Conservation (phyloP, 2,113 vertebrate genomes). For the Condylura cristata region DNA sequence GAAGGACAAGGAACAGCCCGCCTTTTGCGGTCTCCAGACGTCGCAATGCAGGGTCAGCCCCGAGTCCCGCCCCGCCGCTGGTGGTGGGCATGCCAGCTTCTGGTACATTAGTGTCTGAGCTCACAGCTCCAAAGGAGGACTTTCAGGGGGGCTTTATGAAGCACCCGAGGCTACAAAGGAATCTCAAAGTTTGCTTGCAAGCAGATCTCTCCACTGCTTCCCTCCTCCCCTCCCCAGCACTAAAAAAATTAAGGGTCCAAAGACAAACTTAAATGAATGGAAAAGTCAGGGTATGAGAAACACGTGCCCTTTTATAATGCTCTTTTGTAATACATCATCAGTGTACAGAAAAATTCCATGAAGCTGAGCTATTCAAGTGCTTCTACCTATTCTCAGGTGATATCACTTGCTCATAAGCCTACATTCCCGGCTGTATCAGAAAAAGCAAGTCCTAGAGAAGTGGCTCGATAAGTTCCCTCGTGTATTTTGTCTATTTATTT, state of each 20-base stretch:
- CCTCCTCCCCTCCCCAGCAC: not conserved
- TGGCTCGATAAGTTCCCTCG: too few species aligned
- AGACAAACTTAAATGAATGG: not conserved
- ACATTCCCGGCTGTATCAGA: too few species aligned
- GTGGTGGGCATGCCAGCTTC: not conserved
- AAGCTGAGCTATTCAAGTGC: too few species aligned
- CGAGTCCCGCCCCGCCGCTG: fast-evolving
- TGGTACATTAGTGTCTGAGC: not conserved
- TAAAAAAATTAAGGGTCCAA: not conserved
- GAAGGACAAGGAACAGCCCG: slow-evolving; percentile 45
- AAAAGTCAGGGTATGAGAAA: not conserved
- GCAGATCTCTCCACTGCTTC: not conserved
- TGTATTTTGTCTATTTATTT: too few species aligned
- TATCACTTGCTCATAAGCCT: too few species aligned
- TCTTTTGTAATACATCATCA: not conserved
- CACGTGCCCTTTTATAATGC: fast-evolving
- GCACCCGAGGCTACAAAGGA: not conserved
- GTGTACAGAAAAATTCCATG: not conserved
- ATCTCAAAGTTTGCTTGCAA: not conserved
- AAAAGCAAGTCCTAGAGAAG: too few species aligned
- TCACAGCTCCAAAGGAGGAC: too few species aligned
- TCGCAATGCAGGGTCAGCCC: fast-evolving
- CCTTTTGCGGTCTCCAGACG: fast-evolving
- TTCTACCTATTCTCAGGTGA: too few species aligned
- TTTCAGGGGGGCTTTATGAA: not conserved